Evolutionary conservation across 2,888 invertebrate species (phyloP), one percentile per base, ranked within the genome.

Genomic region (Entomobrya proxima): DNA sequence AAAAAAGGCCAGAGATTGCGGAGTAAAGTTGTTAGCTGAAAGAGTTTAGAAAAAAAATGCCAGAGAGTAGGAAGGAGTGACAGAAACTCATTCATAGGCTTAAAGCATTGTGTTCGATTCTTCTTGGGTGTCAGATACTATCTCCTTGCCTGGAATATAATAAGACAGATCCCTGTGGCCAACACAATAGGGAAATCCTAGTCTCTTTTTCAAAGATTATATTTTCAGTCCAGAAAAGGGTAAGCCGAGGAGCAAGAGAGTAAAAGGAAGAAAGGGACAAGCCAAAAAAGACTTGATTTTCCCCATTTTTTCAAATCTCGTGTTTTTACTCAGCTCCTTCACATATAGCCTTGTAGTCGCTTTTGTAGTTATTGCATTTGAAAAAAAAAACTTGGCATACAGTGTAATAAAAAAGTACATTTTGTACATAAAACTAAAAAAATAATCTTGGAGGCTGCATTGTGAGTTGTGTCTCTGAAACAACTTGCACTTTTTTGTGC

Each of bases 141-240:
- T 84, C 83, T 77, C 32, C 69, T 69, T n/a, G 58, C 47, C 5
- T 32, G 7, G 69, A 44, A 77, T 69, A 35, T 32, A 84, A 77
- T 76, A 84, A 84, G 69, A 72, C 61, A 79, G 27, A 50, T 76
- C 76, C 40, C 40, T 83, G 76, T 83, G 67, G 76, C 76, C 76
- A 76, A 37, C 55, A 77, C 83, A 76, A 52, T 77, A 69, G 77
- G 52, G 69, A 69, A 83, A 84, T 77, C 77, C 40, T 24, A 69
- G 67, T 24, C 64, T 77, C 77, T 52, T 47, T 69, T 76, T 75
- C 52, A n/a, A 47, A 77, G 83, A 69, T 84, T 84, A 77, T 76
- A 67, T 74, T 52, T 67, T 55, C 69, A 77, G n/a, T n/a, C n/a
- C n/a, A n/a, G n/a, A 82, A 72, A 58, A 55, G 9, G 72, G 47